These are phyloP conservation scores for Oreochromis spilurus DNA, from an alignment of 2,113 vertebrate species.

Conservation along the genomic window DNA sequence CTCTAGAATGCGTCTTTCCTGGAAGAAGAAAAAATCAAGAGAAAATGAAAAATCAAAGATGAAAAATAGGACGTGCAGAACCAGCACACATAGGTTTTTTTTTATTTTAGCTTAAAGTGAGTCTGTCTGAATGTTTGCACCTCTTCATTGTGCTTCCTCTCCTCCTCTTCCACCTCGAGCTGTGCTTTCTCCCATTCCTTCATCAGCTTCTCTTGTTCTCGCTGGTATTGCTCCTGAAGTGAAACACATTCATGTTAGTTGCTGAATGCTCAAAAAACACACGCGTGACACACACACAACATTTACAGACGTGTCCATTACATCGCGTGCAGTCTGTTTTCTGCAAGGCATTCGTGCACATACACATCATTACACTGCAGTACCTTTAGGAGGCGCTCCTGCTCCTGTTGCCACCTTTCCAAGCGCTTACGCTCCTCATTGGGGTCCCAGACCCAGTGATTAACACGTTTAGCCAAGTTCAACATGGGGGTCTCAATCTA, in stretches of 20 bases:
- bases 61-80: not conserved
- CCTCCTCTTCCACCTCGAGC: conserved; percentile 92
- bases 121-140: conserved; percentile 55
- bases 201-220: conserved; percentile 92
- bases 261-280: not conserved
- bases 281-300: not conserved
- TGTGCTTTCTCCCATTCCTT: conserved; percentile 97
- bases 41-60: not conserved
- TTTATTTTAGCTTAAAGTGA: not conserved
- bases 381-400: conserved; percentile 96
- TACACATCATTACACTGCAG: conserved; percentile 25
- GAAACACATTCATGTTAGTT: not conserved
- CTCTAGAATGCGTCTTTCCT: conserved; percentile 93
- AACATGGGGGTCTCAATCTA: conserved; percentile 79
- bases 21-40: not conserved
- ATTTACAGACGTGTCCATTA: not conserved
- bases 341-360: conserved; percentile 1
- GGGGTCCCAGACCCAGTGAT: conserved; percentile 96
- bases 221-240: conserved; percentile 87
- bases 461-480: conserved; percentile 83
- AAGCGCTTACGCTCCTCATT: conserved; percentile 93
- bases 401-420: conserved; percentile 95
- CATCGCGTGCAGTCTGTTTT: not conserved
- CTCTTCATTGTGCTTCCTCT: conserved; percentile 94
- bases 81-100: fast-evolving